Percentiles rank a stretch among this genome's conserved stretches.
Conservation (phyloP, 2,113 vertebrate species). For the Danionella cerebrum region DNA sequence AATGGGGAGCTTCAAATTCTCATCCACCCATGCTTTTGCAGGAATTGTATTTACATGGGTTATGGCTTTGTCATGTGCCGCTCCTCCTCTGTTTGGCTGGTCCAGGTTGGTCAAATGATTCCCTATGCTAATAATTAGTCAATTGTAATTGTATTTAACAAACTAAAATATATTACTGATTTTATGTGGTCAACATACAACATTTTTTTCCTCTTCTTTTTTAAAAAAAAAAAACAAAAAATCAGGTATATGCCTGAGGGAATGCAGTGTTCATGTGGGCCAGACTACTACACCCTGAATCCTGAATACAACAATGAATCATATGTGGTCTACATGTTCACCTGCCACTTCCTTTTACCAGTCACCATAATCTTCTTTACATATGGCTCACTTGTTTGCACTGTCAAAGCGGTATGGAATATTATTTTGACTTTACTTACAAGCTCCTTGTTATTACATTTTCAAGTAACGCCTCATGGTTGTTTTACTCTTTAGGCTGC, state of each 20-base stretch:
- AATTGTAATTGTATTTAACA: too few relatives aligned
- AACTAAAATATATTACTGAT: too few relatives aligned
- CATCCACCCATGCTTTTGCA: slow-evolving; percentile 45
- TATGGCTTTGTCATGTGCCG: slow-evolving; percentile 55
- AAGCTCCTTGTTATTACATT: background rate
- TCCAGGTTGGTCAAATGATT: slow-evolving; percentile 57
- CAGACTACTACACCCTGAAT: slow-evolving; percentile 64
- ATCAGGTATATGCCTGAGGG: slow-evolving; percentile 64
- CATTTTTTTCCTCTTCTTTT: too few relatives aligned
- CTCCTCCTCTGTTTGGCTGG: slow-evolving; percentile 62
- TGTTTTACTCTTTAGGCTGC: slow-evolving; percentile 50
- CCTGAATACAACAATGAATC: slow-evolving; percentile 65
- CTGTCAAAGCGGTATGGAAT: slow-evolving; percentile 61
- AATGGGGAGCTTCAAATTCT: slow-evolving; percentile 67
- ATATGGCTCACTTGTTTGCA: slow-evolving; percentile 62
- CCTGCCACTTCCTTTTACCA: slow-evolving; percentile 55
- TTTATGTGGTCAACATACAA: too few relatives aligned
- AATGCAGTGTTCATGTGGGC: slow-evolving; percentile 65
- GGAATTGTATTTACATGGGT: slow-evolving; percentile 64
- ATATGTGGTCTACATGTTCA: slow-evolving; percentile 64
- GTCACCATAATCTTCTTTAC: slow-evolving; percentile 62
- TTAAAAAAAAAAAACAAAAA: too few relatives aligned
- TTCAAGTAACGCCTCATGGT: too few relatives aligned
- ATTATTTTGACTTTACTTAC: background rate
- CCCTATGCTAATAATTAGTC: background rate